Percentiles rank a stretch among this genome's conserved stretches.
These are phyloP conservation scores for Scopus umbretta DNA, from an alignment of 2,113 vertebrate species.

Conservation along the genomic window DNA sequence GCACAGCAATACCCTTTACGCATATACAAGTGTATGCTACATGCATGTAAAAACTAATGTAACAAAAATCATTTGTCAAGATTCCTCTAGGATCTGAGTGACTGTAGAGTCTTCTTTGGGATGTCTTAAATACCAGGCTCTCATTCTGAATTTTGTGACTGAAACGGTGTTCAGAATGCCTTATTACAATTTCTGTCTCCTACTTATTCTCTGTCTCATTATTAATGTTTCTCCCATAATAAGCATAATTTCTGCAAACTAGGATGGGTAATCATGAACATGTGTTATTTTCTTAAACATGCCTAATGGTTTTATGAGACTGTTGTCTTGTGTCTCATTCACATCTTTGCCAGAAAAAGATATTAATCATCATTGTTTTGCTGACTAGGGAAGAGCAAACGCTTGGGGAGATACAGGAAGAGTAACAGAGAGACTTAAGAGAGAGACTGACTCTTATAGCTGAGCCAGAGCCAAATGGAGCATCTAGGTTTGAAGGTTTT, in stretches of 20 bases:
- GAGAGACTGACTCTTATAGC: neutral
- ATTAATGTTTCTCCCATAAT: neutral
- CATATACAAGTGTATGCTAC: no score
- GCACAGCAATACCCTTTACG: neutral
- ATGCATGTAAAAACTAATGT: neutral
- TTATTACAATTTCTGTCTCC: neutral
- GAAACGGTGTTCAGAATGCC: neutral
- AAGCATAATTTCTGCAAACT: neutral
- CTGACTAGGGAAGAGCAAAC: neutral
- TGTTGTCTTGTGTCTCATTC: neutral
- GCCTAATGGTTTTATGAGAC: neutral
- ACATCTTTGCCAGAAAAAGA: neutral
- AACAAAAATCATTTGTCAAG: neutral
- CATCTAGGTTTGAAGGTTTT: neutral
- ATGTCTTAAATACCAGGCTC: neutral
- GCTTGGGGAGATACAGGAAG: neutral
- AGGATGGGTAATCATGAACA: neutral
- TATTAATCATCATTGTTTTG: neutral
- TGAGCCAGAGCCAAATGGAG: neutral
- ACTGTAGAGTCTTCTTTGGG: neutral
- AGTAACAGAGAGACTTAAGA: neutral
- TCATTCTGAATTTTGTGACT: neutral
- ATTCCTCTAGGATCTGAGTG: neutral
- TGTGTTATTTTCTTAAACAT: neutral
- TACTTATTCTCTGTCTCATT: neutral